Evolutionary conservation across 2,113 vertebrate species (phyloP), one percentile per base, ranked within the genome.

Genomic region (Vanacampus margaritifer): DNA sequence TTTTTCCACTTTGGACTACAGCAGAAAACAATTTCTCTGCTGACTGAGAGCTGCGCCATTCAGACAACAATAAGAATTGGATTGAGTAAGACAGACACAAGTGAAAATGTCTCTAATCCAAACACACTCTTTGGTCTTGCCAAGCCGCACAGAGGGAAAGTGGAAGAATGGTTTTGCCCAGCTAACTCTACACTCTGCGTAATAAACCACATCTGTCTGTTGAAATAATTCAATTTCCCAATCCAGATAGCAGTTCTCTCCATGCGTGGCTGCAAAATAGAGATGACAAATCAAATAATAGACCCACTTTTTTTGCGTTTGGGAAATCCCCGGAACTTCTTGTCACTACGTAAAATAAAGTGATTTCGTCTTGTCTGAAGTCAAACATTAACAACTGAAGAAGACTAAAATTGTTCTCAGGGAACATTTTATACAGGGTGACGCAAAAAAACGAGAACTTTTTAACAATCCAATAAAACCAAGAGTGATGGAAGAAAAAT

Each of bases 341-440:
- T 81, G 76, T 84, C 67, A 81, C 71, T 69, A 54, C 62, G 66
- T 61, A 26, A 81, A 78, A 66, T 69, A 68, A 46, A 21, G 66
- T 67, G 73, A 85, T 82, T 84, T 86, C 84, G 86, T 82, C 72
- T 69, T 62, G 67, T 79, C 75, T 73, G 71, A 59, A 85, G 80
- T 87, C 82, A 86, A 58, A 85, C 67, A 74, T 83, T 75, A 79
- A 86, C 80, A 69, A 79, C 72, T 84, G 65, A 56, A 76, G 73
- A 79, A 87, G 85, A 79, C 79, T 87, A 53, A 76, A 74, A 51
- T 1, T 41, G 48, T 61, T 67, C 64, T 54, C 54, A 67, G n/a
- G n/a, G 23, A 72, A 58, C 10, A 21, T 73, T 68, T 61, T n/a
- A n/a, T n/a, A n/a, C n/a, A n/a, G n/a, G n/a, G n/a, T n/a, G n/a